Evolutionary conservation across 1,140 invertebrate genomes (phyloP), one percentile per base, ranked within the genome.

Genomic region (Drosophila santomea): DNA sequence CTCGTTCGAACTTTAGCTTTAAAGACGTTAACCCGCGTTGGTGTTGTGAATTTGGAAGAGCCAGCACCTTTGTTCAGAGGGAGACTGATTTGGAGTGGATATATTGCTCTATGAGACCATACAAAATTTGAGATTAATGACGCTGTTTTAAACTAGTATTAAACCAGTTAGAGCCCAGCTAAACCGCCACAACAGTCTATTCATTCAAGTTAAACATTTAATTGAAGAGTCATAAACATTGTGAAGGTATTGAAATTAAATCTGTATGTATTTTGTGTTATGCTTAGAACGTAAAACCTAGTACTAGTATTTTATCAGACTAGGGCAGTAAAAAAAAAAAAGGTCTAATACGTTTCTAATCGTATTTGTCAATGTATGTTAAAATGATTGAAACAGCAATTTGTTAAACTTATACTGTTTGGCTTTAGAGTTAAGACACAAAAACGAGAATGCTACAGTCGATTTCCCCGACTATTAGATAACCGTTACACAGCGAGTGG

Each of bases 111-210:
- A 25, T 45, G 35, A 50, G 20, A 62, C 44, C 55, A 77, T 85
- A 62, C 47, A 66, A 20, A 39, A 41, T 38, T 57, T 47, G 45
- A 63, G 35, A 51, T 62, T 66, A 85, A 59, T 73, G 50, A 51
- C 44, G 67, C 62, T 82, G 82, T 55, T 62, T 56, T 41, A 66
- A 86, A 86, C 82, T 52, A 75, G 82, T 76, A 72, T 64, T 38
- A 20, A 73, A 88, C 83, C 88, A 80, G 83, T 88, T 86, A 47
- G 5, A 61, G 32, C 83, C 47, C n/a, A 73, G 55, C 20, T 15
- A 41, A 79, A 63, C 64, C 38, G 64, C 50, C 44, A 63, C 11
- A 20, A 48, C 20, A 41, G 55, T 66, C 44, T 39, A 71, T 75
- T 44, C 45, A 38, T 81, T 56, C 14, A 38, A 51, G 20, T 45